phyloP scores from a whole-genome alignment of 2,797 vertebrate genomes.

The Petrocephalus schoutedeni region DNA sequence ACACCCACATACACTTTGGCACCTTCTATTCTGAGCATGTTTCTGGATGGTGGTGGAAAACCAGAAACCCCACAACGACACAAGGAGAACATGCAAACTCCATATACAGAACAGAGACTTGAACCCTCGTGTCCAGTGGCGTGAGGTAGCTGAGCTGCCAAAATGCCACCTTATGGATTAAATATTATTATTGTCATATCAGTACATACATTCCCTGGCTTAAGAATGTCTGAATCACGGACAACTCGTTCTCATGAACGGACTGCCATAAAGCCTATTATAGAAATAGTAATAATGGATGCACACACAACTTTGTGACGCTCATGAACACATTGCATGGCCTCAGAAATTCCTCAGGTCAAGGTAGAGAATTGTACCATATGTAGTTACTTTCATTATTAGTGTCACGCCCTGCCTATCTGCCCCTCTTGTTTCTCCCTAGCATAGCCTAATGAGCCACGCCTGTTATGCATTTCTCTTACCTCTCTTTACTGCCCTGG shows the following conservation, averaged over 20 bases:
- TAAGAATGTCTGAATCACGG: background rate
- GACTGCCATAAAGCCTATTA: background rate
- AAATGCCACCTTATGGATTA: background rate
- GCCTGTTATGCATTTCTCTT: too few relatives aligned
- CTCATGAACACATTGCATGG: background rate
- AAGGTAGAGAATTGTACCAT: background rate
- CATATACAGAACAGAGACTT: background rate
- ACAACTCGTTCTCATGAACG: background rate
- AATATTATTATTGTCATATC: background rate
- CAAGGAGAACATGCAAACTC: background rate
- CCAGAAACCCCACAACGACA: background rate
- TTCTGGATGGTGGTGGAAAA: background rate
- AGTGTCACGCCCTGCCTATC: too few relatives aligned
- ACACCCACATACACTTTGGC: background rate
- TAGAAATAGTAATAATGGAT: background rate
- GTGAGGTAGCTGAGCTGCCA: background rate
- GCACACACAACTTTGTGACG: background rate
- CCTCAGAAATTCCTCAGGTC: background rate
- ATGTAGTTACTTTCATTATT: background rate
- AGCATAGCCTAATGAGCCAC: too few relatives aligned
- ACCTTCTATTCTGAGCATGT: background rate
- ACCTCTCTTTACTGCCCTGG: too few relatives aligned
- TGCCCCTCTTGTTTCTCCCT: too few relatives aligned
- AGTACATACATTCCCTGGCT: too few relatives aligned
- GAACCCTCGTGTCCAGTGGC: background rate